Evolutionary conservation across 2,113 vertebrate genomes (phyloP), one percentile per base, ranked within the genome.

Genomic region (Notarius lentiginosus): DNA sequence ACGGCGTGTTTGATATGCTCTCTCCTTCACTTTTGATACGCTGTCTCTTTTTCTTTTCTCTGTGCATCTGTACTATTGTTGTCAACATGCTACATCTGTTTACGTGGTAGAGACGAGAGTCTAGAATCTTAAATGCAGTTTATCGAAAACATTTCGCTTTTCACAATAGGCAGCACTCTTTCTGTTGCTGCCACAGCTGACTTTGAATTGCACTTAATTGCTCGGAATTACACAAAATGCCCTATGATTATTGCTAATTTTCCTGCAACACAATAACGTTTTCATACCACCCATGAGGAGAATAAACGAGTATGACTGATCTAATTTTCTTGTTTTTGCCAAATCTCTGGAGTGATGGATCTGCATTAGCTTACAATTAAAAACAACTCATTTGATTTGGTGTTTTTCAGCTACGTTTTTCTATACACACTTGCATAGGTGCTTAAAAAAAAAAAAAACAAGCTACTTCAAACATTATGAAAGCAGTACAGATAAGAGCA

Each of bases 291-390:
- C 91, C 73, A 18, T 91, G 91, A 92, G 84, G 89, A 89, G 92
- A 94, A 93, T 91, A 91, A 92, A 91, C 80, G 90, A 89, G 77
- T 77, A 79, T 61, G 81, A 88, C 82, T 84, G 87, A 90, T 88
- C 89, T 92, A 88, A 93, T 92, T 92, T 90, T 91, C 90, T 93
- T 92, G 89, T 93, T 94, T 92, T 90, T 90, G 87, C 90, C 85
- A 87, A 91, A 89, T 66, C 87, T 9, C 87, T 60, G 82, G 56
- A 49, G 82, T 91, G 92, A 94, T 91, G 90, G 88, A 92, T 91
- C 85, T 65, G 90, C 88, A 77, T 77, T 86, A 85, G 75, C 83
- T 87, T 85, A 88, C 79, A 90, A 89, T 91, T 53, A 81, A 88
- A 89, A 90, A 85, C 65, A 55, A 76, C 63, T 94, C 90, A 93